phyloP scores from a whole-genome alignment of 2,113 vertebrate genomes.

The Phylloscopus trochiloides region DNA sequence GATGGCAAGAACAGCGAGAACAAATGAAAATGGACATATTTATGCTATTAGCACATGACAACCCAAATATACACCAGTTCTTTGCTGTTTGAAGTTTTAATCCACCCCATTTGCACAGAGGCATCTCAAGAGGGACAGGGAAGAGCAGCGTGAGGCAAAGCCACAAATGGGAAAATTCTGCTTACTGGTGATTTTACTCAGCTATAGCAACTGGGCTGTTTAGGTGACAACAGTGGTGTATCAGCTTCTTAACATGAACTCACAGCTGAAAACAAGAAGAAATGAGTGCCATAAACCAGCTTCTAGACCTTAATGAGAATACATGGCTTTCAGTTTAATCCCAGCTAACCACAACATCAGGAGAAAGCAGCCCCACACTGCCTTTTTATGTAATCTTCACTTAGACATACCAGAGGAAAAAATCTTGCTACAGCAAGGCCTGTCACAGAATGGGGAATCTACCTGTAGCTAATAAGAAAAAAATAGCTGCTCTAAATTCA shows the following conservation, averaged over 20 bases:
- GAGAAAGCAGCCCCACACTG: background rate
- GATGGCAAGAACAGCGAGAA: background rate
- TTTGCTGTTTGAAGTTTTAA: background rate
- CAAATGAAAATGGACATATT: background rate
- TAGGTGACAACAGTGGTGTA: accelerated
- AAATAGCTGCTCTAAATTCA: background rate
- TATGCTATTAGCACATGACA: background rate
- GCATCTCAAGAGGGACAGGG: background rate
- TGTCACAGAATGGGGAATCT: background rate
- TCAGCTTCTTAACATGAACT: background rate
- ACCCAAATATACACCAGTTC: background rate
- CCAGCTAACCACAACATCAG: accelerated
- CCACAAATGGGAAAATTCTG: background rate
- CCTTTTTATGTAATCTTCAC: background rate
- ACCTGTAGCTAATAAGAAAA: background rate
- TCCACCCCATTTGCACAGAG: background rate
- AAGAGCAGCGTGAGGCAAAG: background rate
- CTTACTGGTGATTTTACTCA: background rate
- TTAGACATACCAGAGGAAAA: background rate
- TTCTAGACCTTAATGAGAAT: background rate
- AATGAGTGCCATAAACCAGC: background rate
- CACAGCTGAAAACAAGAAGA: background rate
- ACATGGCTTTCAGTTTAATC: background rate
- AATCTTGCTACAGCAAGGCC: background rate
- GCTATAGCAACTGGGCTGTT: background rate